A percentile compares a stretch with the other conserved stretches of the same genome.
phyloP scores from a whole-genome alignment of 2,888 invertebrate species.

The Zaprionus bogoriensis region DNA sequence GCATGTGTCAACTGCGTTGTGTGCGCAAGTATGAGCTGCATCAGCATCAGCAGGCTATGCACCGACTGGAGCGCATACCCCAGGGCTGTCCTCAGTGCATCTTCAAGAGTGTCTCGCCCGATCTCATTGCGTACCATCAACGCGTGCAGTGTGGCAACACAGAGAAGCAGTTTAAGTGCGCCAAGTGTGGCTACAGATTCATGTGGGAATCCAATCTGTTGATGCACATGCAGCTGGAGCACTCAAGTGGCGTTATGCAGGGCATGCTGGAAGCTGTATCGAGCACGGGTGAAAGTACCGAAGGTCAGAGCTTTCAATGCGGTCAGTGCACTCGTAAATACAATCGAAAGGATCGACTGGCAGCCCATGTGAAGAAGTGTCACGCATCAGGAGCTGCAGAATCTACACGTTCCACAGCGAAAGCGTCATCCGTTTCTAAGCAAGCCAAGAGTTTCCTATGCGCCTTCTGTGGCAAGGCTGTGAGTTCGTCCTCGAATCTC shows the following conservation, averaged over 20 bases:
- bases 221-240: conserved; percentile 68
- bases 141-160: conserved; percentile 80
- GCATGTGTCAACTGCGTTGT: conserved; percentile 75
- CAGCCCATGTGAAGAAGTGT: conserved; percentile 77
- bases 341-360: conserved; percentile 80
- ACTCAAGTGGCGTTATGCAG: conserved; percentile 33
- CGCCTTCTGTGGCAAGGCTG: conserved; percentile 85
- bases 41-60: conserved; percentile 79
- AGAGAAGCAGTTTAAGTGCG: conserved; percentile 76
- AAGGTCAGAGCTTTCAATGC: conserved; percentile 73
- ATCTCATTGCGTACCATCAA: conserved; percentile 84
- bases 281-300: neutral
- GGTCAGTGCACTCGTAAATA: conserved; percentile 78
- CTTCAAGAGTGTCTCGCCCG: conserved; percentile 84
- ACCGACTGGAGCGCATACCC: conserved; percentile 83
- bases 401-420: neutral
- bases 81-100: conserved; percentile 84
- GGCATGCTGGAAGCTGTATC: neutral
- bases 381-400: conserved; percentile 39
- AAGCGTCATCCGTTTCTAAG: conserved; percentile 18
- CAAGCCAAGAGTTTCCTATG: conserved; percentile 84
- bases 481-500: conserved; percentile 86
- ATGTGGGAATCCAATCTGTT: conserved; percentile 81
- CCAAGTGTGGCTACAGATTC: conserved; percentile 78
- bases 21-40: conserved; percentile 78